Percentiles rank a stretch among this genome's conserved stretches.
phyloP scores from a whole-genome alignment of 2,113 vertebrate species.

The Dasyprocta punctata region DNA sequence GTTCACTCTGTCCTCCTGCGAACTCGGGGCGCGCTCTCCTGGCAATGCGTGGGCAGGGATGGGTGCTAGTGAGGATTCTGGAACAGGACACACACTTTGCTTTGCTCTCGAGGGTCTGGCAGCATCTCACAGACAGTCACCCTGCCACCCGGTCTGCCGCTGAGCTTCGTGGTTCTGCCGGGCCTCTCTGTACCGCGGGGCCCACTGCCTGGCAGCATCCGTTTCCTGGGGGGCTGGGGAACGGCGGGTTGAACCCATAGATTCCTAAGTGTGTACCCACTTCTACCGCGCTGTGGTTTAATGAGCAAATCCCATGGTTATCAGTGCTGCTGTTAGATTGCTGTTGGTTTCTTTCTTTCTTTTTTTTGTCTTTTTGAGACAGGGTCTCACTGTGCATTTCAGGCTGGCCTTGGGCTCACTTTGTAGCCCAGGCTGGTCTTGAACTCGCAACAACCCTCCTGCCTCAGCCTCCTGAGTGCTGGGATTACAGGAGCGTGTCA shows the following conservation, averaged over 20 bases:
- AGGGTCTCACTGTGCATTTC: no score
- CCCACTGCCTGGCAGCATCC: not conserved
- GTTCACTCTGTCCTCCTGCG: not conserved
- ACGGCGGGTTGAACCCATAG: not conserved
- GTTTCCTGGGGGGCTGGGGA: not conserved
- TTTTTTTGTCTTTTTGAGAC: no score
- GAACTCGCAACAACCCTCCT: no score
- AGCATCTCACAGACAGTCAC: slow-evolving; percentile 42
- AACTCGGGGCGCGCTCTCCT: slow-evolving; percentile 59
- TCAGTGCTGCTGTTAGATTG: not conserved
- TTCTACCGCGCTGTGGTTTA: not conserved
- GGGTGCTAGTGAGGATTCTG: slow-evolving; percentile 49
- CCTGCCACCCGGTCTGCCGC: not conserved
- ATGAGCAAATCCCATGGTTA: not conserved
- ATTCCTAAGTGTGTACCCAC: not conserved
- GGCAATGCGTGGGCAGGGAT: slow-evolving; percentile 36
- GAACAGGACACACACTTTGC: not conserved
- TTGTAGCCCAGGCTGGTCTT: no score
- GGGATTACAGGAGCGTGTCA: no score
- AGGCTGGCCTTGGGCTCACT: no score
- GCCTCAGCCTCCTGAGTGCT: no score
- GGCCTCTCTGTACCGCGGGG: not conserved
- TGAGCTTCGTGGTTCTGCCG: not conserved
- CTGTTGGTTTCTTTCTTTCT: not conserved
- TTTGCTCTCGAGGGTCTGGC: slow-evolving; percentile 33